Base-by-base conservation (phyloP, 1,140 invertebrate species). In the Anoplolepis gracilipes region DNA sequence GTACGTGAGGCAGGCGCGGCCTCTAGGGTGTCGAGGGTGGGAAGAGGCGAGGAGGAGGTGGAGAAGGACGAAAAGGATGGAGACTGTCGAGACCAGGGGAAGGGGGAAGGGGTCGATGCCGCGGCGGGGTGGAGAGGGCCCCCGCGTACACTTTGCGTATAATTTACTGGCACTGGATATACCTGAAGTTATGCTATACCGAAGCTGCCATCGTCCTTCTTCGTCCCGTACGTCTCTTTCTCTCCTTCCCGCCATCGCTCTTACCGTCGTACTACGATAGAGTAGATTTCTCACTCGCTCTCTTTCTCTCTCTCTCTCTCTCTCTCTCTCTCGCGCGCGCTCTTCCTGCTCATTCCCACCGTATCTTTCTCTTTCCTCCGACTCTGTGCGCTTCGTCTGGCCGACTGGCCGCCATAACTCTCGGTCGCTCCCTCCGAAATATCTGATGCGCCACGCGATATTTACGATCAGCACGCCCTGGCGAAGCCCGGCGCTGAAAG, bases 81-180 rank as follows among this genome's bases (percentile, higher is more conserved):
- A 76, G 79, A 78, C 82, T 75, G 69, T 53, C 42, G 49, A 36
- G 33, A 53, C 11, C 46, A 49, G 33, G 55, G 85, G 73, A 78
- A 59, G 39, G 90, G 89, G 87, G 91, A 91, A 87, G 91, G 90
- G 90, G 90, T 89, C 84, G 84, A 85, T 89, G 88, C 88, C 84
- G 91, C 91, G 91, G 92, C 90, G 89, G 90, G 90, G 73, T 70
- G 62, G 90, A 91, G 92, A 92, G 89, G 91, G 90, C 93, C 92
- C 92, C 92, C 93, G 91, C 93, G 94, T 94, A 94, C 94, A 94
- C 93, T 95, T 95, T 95, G 93, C 94, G 93, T 95, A 95, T 94
- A 95, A 95, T 95, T 95, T 94, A 95, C 93, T 95, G 93, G 93
- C 94, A 93, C 93, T 93, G 92, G 92, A 94, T 94, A 95, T 94